Base-by-base conservation (phyloP, 2,888 invertebrate species). In the Ormyrus labotus region DNA sequence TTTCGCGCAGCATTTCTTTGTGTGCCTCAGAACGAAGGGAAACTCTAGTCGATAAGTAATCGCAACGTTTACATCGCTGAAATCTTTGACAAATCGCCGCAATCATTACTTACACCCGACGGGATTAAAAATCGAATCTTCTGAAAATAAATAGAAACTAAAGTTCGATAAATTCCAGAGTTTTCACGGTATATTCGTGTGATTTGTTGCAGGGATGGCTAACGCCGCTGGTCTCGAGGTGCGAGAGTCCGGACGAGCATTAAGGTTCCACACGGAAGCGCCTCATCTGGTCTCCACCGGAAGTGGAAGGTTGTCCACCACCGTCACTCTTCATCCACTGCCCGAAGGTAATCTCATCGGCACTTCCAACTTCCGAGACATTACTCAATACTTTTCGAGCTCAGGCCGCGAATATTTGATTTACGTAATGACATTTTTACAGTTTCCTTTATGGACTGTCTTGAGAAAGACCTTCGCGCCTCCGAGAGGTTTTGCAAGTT, bases 201-300 rank as follows among this genome's bases (percentile, higher is more conserved):
- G 45, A 60, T 61, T 63, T 67, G 19, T 85, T 84, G n/a, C 84
- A 89, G 90, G 84, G 85, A 90, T 90, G 90, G 88, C 90, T 82
- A 85, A 81, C 80, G 87, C 88, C 84, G 86, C 90, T 78, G 89
- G 89, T 85, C 87, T 90, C 82, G 89, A 90, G 84, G 90, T 90
- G 78, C 88, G 87, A 83, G 90, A 90, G 83, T 91, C 92, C 75
- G 93, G 93, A 78, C 90, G 94, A 82, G 93, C 94, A 48, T 91
- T 94, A 70, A 93, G 93, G 86, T 92, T 95, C 81, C 93, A 94
- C 87, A 95, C 97, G 83, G 96, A 96, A 91, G 94, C 95, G 85
- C 97, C 97, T 58, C 97, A 98, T 92, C 93, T 97, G 90, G 97
- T 98, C 89, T 97, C 97, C 91, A 94, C 97, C 88, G 97, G 97